Base-by-base conservation (phyloP, 2,888 invertebrate species). In the Agonopterix heracliana region DNA sequence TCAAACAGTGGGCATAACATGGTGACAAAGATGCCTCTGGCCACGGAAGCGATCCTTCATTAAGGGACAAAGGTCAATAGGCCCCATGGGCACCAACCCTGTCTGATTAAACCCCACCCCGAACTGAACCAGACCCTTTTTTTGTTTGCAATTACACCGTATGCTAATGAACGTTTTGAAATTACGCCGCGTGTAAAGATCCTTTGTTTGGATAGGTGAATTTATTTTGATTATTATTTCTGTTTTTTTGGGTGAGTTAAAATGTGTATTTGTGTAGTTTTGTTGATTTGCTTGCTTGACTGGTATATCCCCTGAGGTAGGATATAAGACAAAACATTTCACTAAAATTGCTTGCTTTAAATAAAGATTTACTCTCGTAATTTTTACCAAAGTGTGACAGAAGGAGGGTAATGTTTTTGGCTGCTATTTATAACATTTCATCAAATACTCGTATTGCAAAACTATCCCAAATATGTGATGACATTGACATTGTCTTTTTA, bases 11-110 rank as follows among this genome's bases (percentile, higher is more conserved):
- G 49, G 54, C 52, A 46, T 60, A 65, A 64, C 60, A 61, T 56
- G 64, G 66, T 66, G 73, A 74, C 74, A 74, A 77, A 74, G 78
- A 72, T 66, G 72, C 77, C 72, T 54, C 57, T 52, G 71, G 78
- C 65, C 58, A 61, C 72, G 74, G 73, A 74, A 73, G 61, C 68
- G 65, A 66, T 66, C 74, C 75, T 74, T 81, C 78, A 81, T 81
- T 80, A 80, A 63, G 65, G 66, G 66, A 71, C 74, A 73, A 72
- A 76, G 78, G 78, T 80, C 79, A 78, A 74, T 68, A 69, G 63
- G 65, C 52, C 68, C 66, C 63, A 57, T 59, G 65, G 69, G 68
- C 62, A 50, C 58, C 60, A 54, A 57, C 59, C 57, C 64, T 71
- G 13, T 35, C 14, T 41, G 74, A 75, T 75, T 72, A 74, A 71